These are phyloP conservation scores for Phalloptychus januarius DNA, from an alignment of 2,797 vertebrate species.

Conservation along the genomic window DNA sequence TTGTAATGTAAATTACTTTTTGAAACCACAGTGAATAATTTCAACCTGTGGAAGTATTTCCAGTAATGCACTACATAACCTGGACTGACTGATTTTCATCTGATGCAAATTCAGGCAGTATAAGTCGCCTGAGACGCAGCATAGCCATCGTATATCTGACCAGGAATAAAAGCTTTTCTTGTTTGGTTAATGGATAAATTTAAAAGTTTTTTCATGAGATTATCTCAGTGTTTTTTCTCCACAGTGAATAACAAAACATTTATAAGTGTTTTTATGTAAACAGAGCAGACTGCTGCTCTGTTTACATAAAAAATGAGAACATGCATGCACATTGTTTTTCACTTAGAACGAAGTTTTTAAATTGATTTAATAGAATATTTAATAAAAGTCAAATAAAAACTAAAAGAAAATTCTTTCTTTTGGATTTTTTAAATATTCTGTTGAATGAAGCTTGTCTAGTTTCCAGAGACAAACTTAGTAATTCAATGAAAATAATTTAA, in stretches of 20 bases:
- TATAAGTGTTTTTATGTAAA: too few species aligned
- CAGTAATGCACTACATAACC: neutral
- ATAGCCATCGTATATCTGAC: neutral
- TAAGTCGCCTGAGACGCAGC: neutral
- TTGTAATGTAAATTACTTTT: neutral
- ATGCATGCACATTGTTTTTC: neutral
- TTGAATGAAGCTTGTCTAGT: too few species aligned
- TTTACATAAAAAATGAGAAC: neutral
- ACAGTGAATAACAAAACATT: neutral
- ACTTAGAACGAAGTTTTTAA: neutral
- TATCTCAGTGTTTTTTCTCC: neutral
- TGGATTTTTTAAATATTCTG: too few species aligned
- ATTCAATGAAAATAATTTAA: neutral
- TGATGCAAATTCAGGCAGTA: neutral
- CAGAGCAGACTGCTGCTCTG: too few species aligned
- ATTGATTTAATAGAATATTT: neutral
- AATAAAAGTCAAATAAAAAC: neutral
- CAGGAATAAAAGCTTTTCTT: neutral
- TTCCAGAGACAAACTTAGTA: too few species aligned
- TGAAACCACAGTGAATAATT: neutral
- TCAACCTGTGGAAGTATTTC: neutral
- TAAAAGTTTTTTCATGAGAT: neutral
- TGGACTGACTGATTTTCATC: neutral
- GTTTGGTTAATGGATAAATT: neutral
- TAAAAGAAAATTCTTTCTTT: too few species aligned